These are phyloP conservation scores for Eulemur mongoz DNA, from an alignment of 2,797 vertebrate species.

Conservation along the genomic window DNA sequence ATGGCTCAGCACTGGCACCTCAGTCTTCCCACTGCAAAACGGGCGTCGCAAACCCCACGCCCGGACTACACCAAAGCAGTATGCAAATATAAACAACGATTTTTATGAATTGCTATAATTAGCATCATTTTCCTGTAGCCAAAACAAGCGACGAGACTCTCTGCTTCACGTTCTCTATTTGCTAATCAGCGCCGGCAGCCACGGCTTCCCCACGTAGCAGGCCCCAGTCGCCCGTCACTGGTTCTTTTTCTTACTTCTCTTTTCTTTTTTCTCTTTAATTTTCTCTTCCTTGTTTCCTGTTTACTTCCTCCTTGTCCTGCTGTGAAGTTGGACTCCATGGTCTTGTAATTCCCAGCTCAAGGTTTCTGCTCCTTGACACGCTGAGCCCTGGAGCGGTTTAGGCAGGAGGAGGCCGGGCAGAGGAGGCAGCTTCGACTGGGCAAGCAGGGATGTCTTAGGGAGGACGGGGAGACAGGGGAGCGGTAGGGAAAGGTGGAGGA, in stretches of 20 bases:
- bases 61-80: not conserved
- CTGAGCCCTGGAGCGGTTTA: not conserved
- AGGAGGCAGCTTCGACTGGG: too few relatives aligned
- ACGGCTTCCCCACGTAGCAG: too few relatives aligned
- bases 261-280: not conserved
- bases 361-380: too few relatives aligned
- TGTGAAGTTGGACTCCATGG: not conserved
- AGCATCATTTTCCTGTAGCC: slow-evolving; percentile 65
- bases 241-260: not conserved
- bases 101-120: not conserved
- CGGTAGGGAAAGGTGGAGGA: slow-evolving; percentile 44
- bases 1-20: not conserved
- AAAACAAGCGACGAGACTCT: not conserved
- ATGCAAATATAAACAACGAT: not conserved
- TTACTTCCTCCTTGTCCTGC: not conserved
- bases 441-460: not conserved
- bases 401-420: not conserved
- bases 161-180: not conserved
- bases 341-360: not conserved
- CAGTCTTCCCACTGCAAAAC: slow-evolving; percentile 19
- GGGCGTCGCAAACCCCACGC: not conserved
- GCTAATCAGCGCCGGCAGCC: not conserved
- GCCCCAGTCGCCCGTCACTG: rapidly evolving
- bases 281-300: not conserved
- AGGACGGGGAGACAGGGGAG: slow-evolving; percentile 61